phyloP scores from a whole-genome alignment of 2,113 vertebrate genomes.

The Brevimyrus niger region DNA sequence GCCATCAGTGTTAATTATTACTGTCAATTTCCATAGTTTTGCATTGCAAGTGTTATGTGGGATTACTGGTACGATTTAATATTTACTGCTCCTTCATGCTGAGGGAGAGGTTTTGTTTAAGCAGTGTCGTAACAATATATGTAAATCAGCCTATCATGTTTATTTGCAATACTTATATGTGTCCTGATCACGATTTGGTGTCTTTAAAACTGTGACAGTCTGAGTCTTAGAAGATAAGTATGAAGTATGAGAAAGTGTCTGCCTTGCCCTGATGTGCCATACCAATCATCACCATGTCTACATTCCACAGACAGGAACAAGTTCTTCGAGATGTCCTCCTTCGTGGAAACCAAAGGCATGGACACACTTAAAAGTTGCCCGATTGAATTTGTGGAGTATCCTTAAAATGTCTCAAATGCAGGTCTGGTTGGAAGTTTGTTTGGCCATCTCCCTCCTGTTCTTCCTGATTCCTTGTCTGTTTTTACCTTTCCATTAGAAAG shows the following conservation, averaged over 20 bases:
- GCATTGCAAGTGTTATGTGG: neutral
- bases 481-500: neutral
- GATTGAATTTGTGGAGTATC: constrained; percentile 86
- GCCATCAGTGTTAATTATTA: neutral
- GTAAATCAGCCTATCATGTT: neutral
- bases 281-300: neutral
- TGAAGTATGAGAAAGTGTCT: neutral
- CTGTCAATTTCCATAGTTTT: neutral
- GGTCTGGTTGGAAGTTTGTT: neutral
- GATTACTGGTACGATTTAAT: neutral
- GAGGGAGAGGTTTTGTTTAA: neutral
- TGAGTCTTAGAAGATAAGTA: neutral
- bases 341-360: constrained; percentile 86
- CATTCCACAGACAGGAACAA: constrained; percentile 65
- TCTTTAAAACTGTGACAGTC: neutral
- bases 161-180: neutral
- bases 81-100: neutral
- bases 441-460: neutral
- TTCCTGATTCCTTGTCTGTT: neutral
- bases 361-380: constrained; percentile 75
- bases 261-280: neutral
- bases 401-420: constrained; percentile 29
- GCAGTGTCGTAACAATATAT: neutral
- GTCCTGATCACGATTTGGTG: neutral
- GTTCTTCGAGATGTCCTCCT: constrained; percentile 85